Evolutionary conservation across 2,888 invertebrate genomes (phyloP), one percentile per base, ranked within the genome.

Genomic region (Agrenia bidenticulata): DNA sequence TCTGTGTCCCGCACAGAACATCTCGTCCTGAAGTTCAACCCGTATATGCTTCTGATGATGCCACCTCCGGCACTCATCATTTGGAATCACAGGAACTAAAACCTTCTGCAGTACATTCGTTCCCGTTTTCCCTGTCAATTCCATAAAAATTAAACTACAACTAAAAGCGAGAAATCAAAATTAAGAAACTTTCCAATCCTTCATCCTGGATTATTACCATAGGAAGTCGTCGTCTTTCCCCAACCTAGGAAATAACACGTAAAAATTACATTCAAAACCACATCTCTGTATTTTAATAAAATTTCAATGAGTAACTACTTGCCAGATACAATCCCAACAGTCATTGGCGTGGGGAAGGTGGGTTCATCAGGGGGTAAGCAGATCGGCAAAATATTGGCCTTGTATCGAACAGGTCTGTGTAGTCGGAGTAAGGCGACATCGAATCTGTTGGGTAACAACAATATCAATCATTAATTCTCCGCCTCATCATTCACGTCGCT

Each of bases 1-100:
- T 0, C 89, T 86, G 77, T 90, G 90, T 7, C 91, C 91, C 0
- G 91, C 92, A 80, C 92, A 92, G 74, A 92, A 86, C 91, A 91
- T 91, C 81, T 88, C 88, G 37, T 70, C 70, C n/a, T 65, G 64
- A 45, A 70, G 79, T 75, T 91, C 89, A 0, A 92, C 87, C 2
- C 85, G 85, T 55, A 92, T 92, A 79, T 88, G 88, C 77, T 90
- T 90, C 76, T 85, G 88, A 75, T 86, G 84, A 77, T 92, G 92
- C 92, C 92, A 92, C 37, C 84, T 83, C 67, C 89, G 85, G 77
- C 92, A 92, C 76, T 91, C 89, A 60, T 86, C 83, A 70, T 86
- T 82, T 85, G 89, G 88, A 73, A 92, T 83, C 76, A 92, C 89
- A 57, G 92, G 92, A 50, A 92, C 91, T 37, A 85, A 85, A 0